phyloP scores from a whole-genome alignment of 2,888 invertebrate species.

The Ariolimax columbianus region DNA sequence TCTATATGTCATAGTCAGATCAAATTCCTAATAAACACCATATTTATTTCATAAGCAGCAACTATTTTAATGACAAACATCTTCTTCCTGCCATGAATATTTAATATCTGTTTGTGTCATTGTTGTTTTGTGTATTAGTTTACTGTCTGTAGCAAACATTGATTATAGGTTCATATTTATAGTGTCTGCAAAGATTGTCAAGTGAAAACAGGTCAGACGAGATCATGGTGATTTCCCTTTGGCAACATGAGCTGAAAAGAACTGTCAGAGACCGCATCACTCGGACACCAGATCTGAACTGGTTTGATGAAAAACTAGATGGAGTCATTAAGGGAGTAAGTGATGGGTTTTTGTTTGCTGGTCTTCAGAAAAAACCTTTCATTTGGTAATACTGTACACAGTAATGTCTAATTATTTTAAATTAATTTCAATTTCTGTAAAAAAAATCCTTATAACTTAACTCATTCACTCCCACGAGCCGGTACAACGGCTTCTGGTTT shows the following conservation, averaged over 20 bases:
- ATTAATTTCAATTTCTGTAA: too few relatives aligned
- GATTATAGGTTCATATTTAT: constrained; percentile 33
- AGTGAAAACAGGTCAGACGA: constrained; percentile 78
- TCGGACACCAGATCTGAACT: constrained; percentile 74
- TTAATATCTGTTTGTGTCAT: background rate
- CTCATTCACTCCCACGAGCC: too few relatives aligned
- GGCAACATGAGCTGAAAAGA: constrained; percentile 77
- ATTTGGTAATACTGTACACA: background rate
- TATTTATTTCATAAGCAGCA: too few relatives aligned
- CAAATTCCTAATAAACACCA: too few relatives aligned
- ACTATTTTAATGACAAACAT: background rate
- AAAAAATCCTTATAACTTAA: too few relatives aligned
- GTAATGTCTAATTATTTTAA: too few relatives aligned
- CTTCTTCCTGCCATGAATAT: background rate
- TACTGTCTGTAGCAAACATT: background rate
- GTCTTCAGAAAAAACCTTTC: background rate
- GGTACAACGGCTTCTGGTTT: too few relatives aligned
- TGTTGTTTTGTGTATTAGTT: background rate
- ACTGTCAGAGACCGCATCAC: constrained; percentile 75
- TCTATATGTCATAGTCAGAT: too few relatives aligned
- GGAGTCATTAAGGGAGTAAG: constrained; percentile 68
- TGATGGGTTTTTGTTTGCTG: background rate
- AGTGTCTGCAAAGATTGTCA: constrained; percentile 75
- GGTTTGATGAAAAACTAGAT: constrained; percentile 76
- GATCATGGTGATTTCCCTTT: constrained; percentile 75